Evolutionary conservation across 2,888 invertebrate genomes (phyloP), one percentile per base, ranked within the genome.

Genomic region (Drosophila putrida): DNA sequence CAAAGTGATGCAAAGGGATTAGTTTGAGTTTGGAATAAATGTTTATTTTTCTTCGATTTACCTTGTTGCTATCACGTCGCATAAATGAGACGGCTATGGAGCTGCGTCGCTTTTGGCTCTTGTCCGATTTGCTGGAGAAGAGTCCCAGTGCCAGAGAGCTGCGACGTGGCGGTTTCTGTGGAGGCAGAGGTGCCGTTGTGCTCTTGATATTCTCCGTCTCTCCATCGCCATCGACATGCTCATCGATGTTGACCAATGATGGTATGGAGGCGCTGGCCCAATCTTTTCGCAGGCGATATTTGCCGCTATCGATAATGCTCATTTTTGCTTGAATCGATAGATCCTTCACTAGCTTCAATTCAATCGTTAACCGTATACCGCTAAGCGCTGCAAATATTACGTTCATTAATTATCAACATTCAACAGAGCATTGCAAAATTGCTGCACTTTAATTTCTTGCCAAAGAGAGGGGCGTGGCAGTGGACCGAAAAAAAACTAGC

Each of bases 211-310:
- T 66, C 65, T 77, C 81, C 44, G 78, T 69, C 55, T 89, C 88
- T 51, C 72, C 82, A 59, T 83, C 87, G 55, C 72, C 91, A 50
- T 86, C 90, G 55, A 62, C 91, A 65, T 91, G 88, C 80, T 91
- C 91, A 66, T 92, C 92, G 78, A 92, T 91, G 68, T 92, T 91
- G 75, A 92, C 91, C 86, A 92, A 88, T 82, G 91, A 91, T 72
- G 93, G 91, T 83, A 92, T 92, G 74, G 92, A 92, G 69, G 90
- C 91, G 77, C 91, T 92, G 79, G 91, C 91, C 92, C 92, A 92
- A 79, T 93, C 92, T 78, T 92, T 92, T 64, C 91, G 91, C 75
- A 91, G 83, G 54, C 92, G 91, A 89, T 92, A 92, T 77, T 91
- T 92, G 68, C 93, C 93, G 75, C 88, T 90, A 73, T 91, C 90